A percentile compares a stretch with the other conserved stretches of the same genome.
Conservation (phyloP, 2,888 invertebrate species). For the Apoda limacodes region DNA sequence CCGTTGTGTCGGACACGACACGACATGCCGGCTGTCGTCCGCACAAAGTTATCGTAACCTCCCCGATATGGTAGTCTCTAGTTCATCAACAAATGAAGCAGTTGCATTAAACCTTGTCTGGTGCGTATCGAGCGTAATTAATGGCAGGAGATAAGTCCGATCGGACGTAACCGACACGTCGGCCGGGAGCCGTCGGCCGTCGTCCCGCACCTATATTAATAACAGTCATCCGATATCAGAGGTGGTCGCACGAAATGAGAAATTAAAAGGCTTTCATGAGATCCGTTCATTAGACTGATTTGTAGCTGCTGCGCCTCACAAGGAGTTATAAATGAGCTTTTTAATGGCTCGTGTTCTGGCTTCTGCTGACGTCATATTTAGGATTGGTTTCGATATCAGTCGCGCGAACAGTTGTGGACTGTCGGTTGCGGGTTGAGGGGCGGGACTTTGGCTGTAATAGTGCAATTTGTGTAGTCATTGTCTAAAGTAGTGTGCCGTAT, state of each 20-base stretch:
- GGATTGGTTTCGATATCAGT: conserved; percentile 42
- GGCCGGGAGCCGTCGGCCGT: conserved; percentile 48
- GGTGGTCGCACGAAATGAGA: conserved; percentile 60
- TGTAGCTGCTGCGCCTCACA: conserved; percentile 55
- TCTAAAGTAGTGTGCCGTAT: conserved; percentile 67
- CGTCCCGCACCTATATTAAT: conserved; percentile 55
- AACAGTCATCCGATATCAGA: conserved; percentile 58
- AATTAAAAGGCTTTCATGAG: conserved; percentile 67
- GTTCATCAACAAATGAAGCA: conserved; percentile 61
- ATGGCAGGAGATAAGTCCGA: conserved; percentile 61
- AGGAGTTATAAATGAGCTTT: conserved; percentile 56
- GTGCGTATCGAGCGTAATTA: conserved; percentile 63
- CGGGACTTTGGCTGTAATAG: conserved; percentile 50
- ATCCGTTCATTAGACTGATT: conserved; percentile 63
- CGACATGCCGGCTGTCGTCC: conserved; percentile 33
- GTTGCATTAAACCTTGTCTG: conserved; percentile 68
- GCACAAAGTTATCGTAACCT: conserved; percentile 60
- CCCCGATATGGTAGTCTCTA: conserved; percentile 58
- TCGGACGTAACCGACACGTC: conserved; percentile 47
- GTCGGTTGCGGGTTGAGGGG: conserved; percentile 42
- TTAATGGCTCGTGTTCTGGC: conserved; percentile 39
- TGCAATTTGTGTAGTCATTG: conserved; percentile 66
- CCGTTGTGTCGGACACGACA: conserved; percentile 19
- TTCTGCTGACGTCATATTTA: conserved; percentile 19
- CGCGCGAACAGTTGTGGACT: conserved; percentile 49